phyloP scores from a whole-genome alignment of 2,888 invertebrate genomes.

The Harpalus rufipes region DNA sequence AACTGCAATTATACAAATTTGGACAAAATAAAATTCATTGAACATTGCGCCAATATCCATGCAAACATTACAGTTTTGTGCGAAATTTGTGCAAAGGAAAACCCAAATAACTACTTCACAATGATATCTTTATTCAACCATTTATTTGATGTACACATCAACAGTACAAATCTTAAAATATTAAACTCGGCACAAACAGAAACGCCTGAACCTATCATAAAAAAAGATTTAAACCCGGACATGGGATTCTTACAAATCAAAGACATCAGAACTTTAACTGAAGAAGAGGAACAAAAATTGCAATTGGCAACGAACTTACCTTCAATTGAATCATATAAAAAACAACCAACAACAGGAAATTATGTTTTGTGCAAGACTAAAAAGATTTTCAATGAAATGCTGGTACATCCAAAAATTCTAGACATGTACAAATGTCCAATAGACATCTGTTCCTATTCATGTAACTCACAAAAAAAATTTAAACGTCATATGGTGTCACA shows the following conservation, averaged over 20 bases:
- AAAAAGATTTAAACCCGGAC: neutral
- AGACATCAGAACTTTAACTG: constrained; percentile 70
- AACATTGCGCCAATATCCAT: constrained; percentile 74
- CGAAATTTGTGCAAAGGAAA: constrained; percentile 11
- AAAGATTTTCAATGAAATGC: constrained; percentile 70
- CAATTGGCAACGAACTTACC: neutral
- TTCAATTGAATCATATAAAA: neutral
- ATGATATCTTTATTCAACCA: constrained; percentile 54
- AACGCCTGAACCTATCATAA: neutral
- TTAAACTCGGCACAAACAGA: neutral
- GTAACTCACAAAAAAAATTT: constrained; percentile 74
- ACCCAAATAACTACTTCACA: neutral
- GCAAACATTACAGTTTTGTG: constrained; percentile 39
- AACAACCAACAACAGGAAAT: neutral
- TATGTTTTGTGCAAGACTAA: neutral
- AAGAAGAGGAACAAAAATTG: constrained; percentile 66
- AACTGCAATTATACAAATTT: constrained; percentile 73
- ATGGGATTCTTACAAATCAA: constrained; percentile 69
- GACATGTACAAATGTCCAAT: constrained; percentile 81
- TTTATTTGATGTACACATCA: constrained; percentile 60
- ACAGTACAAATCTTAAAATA: constrained; percentile 5
- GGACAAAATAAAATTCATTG: constrained; percentile 72
- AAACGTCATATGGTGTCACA: constrained; percentile 74
- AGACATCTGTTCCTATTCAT: constrained; percentile 78
- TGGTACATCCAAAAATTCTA: constrained; percentile 74